Conservation (phyloP, 2,888 invertebrate genomes). For the Papilio gigon region DNA sequence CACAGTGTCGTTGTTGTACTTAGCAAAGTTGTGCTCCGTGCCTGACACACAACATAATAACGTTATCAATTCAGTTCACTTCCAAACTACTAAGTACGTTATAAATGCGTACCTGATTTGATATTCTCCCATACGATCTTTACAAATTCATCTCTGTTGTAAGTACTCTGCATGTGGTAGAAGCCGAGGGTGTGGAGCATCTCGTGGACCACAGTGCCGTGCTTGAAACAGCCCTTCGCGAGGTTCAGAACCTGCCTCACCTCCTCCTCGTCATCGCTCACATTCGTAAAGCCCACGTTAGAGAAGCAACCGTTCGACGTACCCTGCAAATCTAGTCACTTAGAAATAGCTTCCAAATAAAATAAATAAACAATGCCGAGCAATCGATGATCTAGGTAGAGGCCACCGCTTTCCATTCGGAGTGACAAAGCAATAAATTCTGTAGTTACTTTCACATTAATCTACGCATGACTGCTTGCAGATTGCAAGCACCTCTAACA, state of each 20-base stretch:
- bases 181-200: constrained; percentile 91
- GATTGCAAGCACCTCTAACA: constrained; percentile 10
- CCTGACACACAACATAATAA: constrained; percentile 62
- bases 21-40: constrained; percentile 84
- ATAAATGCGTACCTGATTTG: constrained; percentile 70
- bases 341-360: constrained; percentile 14
- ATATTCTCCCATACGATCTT: constrained; percentile 89
- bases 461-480: constrained; percentile 18
- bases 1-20: constrained; percentile 84
- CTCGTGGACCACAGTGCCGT: constrained; percentile 88
- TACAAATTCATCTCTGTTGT: constrained; percentile 89
- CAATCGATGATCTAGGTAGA: neutral
- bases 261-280: constrained; percentile 56
- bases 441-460: neutral
- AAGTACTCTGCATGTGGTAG: constrained; percentile 91
- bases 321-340: constrained; percentile 86
- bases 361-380: neutral
- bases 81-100: neutral
- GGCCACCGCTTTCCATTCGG: neutral
- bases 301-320: constrained; percentile 82
- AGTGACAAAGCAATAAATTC: neutral
- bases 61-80: neutral
- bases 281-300: constrained; percentile 66
- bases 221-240: constrained; percentile 80
- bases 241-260: constrained; percentile 77